Evolutionary conservation across 1,140 invertebrate genomes (phyloP), one percentile per base, ranked within the genome.

Genomic region (Pseudobourletiella spinata): DNA sequence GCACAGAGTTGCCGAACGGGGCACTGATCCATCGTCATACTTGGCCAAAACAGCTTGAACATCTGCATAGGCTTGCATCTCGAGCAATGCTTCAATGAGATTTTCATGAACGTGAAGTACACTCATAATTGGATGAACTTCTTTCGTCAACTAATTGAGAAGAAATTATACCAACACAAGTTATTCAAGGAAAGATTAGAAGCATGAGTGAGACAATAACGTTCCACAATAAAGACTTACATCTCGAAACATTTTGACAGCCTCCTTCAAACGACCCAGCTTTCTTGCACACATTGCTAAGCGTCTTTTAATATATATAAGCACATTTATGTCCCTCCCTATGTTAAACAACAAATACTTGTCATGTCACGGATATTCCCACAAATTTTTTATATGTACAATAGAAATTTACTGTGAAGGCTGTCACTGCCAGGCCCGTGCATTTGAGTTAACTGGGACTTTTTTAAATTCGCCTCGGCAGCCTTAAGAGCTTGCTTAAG

Each of bases 71-170:
- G 91, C 89, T 76, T 95, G 91, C 83, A 95, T 88, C 79, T 98
- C 94, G 58, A 99, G 76, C 58, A 98, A 78, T 18, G 86, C 89
- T 80, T 99, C 95, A 72, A 98, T 91, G 43, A 99, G 79, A 79
- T 98, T 99, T 79, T 99, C 95, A 76, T 98, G 95, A 56, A 97
- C 91, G 73, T 95, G 93, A 60, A 98, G 82, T 35, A 95, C 87
- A 76, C 91, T 94, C 84, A 97, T 88, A 70, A 95, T 92, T n/a
- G 90, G 88, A 57, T 89, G 89, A 71, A 95, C 92, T 80, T 98
- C 95, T 79, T 97, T 97, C 24, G 94, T 93, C 48, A 98, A 77
- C 84, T 86, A 74, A n/a, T n/a, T n/a, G n/a, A n/a, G n/a, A n/a
- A n/a, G n/a, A n/a, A n/a, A n/a, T n/a, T n/a, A 46, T n/a, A n/a